Evolutionary conservation across 2,888 invertebrate genomes (phyloP).

Genomic region (Augochlorella aurata): DNA sequence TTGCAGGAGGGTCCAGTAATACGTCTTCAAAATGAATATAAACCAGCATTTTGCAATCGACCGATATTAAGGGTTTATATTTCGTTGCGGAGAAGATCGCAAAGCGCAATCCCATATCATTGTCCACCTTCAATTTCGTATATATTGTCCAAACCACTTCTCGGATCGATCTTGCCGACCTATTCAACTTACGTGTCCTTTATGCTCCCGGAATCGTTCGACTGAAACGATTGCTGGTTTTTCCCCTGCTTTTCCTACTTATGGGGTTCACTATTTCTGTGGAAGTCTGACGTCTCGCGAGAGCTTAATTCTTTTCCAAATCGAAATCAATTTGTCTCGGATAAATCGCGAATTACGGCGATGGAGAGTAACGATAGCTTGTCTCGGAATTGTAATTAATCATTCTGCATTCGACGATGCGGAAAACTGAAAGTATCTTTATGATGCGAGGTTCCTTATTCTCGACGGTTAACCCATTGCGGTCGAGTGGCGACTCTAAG

Average conservation of each 20-base stretch:
- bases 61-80: not conserved
- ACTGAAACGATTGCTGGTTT: not conserved
- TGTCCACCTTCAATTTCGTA: not conserved
- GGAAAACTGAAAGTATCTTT: too few species aligned
- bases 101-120: not conserved
- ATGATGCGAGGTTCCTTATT: too few species aligned
- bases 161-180: not conserved
- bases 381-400: too few species aligned
- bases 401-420: too few species aligned
- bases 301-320: not conserved
- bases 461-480: too few species aligned
- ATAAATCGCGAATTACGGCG: not conserved
- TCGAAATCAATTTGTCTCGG: not conserved
- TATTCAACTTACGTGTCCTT: constrained; percentile 6
- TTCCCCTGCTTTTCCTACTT: not conserved
- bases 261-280: not conserved
- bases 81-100: not conserved
- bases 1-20: too few species aligned
- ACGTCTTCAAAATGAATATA: too few species aligned
- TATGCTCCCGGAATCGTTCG: not conserved
- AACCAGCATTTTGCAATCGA: not conserved
- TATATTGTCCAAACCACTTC: constrained; percentile 1
- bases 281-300: not conserved
- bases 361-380: not conserved
- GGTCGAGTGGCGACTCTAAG: too few species aligned